A percentile compares a stretch with the other conserved stretches of the same genome.
Evolutionary conservation across 2,113 vertebrate genomes (phyloP).

Genomic region (Pelecanus crispus): DNA sequence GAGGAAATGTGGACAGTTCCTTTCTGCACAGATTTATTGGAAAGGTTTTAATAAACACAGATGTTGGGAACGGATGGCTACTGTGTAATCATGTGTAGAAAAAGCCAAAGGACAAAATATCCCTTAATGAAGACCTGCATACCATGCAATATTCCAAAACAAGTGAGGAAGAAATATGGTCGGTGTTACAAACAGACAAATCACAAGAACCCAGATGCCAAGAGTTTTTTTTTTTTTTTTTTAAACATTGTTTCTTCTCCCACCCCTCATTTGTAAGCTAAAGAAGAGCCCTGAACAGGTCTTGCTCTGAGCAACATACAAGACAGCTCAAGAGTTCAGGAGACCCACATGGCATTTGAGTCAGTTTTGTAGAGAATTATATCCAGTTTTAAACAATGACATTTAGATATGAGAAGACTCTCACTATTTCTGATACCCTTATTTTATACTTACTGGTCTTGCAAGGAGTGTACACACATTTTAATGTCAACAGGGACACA

Average conservation of each 20-base stretch:
- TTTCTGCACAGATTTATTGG: constrained; percentile 49
- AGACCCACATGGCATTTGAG: background rate
- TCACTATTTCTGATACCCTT: background rate
- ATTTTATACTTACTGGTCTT: background rate
- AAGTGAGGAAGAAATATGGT: background rate
- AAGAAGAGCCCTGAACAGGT: background rate
- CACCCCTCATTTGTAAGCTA: background rate
- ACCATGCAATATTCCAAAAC: constrained; percentile 10
- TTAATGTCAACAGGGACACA: background rate
- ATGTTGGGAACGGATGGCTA: constrained; percentile 66
- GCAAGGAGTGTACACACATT: background rate
- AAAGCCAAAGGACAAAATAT: constrained; percentile 54
- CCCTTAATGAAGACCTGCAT: constrained; percentile 27
- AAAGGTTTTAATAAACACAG: constrained; percentile 62
- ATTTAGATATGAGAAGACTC: background rate
- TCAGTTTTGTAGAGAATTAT: background rate
- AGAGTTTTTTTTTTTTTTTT: background rate
- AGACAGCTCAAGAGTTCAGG: background rate
- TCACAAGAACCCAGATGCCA: background rate
- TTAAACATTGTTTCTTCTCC: background rate
- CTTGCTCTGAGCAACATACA: background rate
- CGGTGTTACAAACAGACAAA: background rate
- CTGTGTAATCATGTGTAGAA: constrained; percentile 56
- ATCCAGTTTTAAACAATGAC: background rate
- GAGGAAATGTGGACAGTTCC: constrained; percentile 32